Base-by-base conservation (phyloP, 1,140 invertebrate species). In the Apolygus lucorum region DNA sequence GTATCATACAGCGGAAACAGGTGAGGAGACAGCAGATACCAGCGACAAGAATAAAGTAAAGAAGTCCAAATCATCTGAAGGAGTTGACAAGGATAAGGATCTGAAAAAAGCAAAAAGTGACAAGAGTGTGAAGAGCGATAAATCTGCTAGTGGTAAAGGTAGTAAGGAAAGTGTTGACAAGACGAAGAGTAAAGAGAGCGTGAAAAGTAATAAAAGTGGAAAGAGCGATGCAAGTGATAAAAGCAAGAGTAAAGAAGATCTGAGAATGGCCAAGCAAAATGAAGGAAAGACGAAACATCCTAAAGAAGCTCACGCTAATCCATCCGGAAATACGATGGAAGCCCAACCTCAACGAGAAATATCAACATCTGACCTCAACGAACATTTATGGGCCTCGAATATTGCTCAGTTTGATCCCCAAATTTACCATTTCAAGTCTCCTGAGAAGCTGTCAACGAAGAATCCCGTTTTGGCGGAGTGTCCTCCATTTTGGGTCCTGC, bases 401-500 rank as follows among this genome's bases (percentile, higher is more conserved):
- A 4, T 17, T 21, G 11, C 54, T 4, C 2, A 59, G 2, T 59
- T 59, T 21, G 22, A 59, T 24, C 54, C 54, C 22, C 54, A 59
- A 22, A 4, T 59, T 4, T 59, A 59, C 22, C 54, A 59, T 24
- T 59, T 59, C 54, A 59, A 59, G 22, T 59, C 54, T 4, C 54
- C 54, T 4, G 54, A 59, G 22, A 59, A 59, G 22, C 54, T 59
- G 4, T 59, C 54, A 24, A 59, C 54, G 22, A 59, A 59, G 22
- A 59, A 24, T 21, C 54, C 54, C 2, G 54, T 24, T 17, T 11
- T 24, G 22, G 54, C 54, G 13, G 54, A 59, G 22, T 59, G 54
- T 24, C 54, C 54, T 59, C 54, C 54, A 21, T 59, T 59, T 59
- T 59, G 54, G 54, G 54, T 59, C 11, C 54, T 59, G 8, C 22